Percentiles rank a stretch among this genome's conserved stretches.
Conservation (phyloP, 2,113 vertebrate species). For the Bagarius yarrelli region DNA sequence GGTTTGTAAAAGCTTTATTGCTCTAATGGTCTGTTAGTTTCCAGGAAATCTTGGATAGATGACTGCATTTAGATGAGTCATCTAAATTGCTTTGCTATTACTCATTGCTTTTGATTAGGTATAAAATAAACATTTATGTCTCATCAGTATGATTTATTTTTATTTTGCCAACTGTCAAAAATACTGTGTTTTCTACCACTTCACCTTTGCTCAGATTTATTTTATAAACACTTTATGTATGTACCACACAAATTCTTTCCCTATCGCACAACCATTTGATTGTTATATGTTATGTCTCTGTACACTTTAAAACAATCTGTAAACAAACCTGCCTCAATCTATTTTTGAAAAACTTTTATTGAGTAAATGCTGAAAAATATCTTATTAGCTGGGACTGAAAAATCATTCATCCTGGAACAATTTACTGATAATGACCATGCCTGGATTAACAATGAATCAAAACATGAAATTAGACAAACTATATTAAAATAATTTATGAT, state of each 20-base stretch:
- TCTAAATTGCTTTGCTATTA: neutral
- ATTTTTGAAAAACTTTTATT: too few species aligned
- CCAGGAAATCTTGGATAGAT: neutral
- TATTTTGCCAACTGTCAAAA: neutral
- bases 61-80: neutral
- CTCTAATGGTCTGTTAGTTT: neutral
- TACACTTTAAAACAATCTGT: too few species aligned
- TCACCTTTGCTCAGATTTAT: neutral
- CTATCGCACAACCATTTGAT: neutral
- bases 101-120: neutral
- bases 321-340: too few species aligned
- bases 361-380: too few species aligned
- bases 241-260: neutral
- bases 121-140: neutral
- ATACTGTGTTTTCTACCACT: neutral
- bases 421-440: too few species aligned
- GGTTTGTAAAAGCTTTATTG: conserved; percentile 6
- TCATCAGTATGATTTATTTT: neutral
- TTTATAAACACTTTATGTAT: neutral
- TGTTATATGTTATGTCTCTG: neutral
- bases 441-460: too few species aligned
- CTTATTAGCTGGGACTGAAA: too few species aligned
- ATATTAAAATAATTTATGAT: too few species aligned
- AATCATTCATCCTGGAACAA: too few species aligned
- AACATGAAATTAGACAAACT: too few species aligned